Evolutionary conservation across 2,888 invertebrate species (phyloP).

Genomic region (Oligia latruncula): DNA sequence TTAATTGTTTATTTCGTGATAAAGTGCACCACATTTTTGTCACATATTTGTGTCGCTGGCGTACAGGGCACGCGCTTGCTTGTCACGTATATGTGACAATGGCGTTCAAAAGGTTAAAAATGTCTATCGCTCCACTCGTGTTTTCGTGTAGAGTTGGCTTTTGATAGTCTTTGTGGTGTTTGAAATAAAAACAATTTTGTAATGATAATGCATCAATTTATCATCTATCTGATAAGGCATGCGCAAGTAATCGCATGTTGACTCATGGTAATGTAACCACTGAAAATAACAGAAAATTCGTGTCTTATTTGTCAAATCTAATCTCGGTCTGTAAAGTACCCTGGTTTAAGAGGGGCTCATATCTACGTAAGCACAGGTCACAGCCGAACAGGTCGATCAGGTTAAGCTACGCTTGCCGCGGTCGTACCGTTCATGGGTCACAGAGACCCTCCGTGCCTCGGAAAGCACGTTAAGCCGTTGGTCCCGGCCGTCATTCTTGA

Average conservation of each 20-base stretch:
- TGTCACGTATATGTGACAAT: too few relatives aligned
- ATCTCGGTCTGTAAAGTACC: neutral
- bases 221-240: neutral
- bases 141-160: slow-evolving; percentile 38
- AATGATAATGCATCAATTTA: neutral
- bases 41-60: too few relatives aligned
- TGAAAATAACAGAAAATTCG: neutral
- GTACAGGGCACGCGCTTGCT: too few relatives aligned
- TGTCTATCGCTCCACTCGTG: slow-evolving; percentile 54
- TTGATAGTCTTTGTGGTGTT: slow-evolving; percentile 11
- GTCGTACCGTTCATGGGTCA: neutral
- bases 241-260: neutral
- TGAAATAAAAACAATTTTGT: neutral
- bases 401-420: neutral
- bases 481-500: too few relatives aligned
- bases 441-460: too few relatives aligned
- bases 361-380: neutral
- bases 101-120: slow-evolving; percentile 3
- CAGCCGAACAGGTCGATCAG: neutral
- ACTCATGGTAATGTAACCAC: neutral
- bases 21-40: too few relatives aligned
- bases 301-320: neutral
- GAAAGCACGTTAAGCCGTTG: too few relatives aligned
- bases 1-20: too few relatives aligned
- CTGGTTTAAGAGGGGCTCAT: neutral